Evolutionary conservation across 2,888 invertebrate genomes (phyloP).

Genomic region (Eueremaeus valkanovi): DNA sequence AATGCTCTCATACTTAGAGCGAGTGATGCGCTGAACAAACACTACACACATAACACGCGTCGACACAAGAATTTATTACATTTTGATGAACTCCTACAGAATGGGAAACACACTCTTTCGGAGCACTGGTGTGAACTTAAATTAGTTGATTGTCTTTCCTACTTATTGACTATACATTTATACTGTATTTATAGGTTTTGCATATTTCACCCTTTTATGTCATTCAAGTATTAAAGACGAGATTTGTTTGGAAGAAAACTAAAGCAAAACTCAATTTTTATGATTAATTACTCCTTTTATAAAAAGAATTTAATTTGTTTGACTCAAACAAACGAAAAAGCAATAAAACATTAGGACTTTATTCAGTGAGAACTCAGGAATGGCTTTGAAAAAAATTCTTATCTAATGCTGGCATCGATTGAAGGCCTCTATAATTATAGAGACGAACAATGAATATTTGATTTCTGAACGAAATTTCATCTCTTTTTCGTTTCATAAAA

Average conservation of each 20-base stretch:
- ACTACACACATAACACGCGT: slow-evolving; percentile 18
- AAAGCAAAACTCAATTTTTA: background rate
- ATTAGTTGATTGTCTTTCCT: slow-evolving; percentile 27
- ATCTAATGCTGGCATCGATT: background rate
- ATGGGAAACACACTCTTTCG: slow-evolving; percentile 10
- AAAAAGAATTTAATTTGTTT: slow-evolving; percentile 3
- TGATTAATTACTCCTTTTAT: background rate
- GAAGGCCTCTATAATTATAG: background rate
- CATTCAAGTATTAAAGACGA: background rate
- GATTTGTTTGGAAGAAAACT: no score
- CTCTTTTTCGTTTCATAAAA: no score
- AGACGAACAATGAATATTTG: background rate
- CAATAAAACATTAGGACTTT: no score
- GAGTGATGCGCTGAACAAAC: slow-evolving; percentile 31
- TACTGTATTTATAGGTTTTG: no score
- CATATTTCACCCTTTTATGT: background rate
- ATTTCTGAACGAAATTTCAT: background rate
- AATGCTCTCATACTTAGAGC: background rate
- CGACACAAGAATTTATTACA: slow-evolving; percentile 34
- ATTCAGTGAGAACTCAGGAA: background rate
- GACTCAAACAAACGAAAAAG: background rate
- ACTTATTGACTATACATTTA: background rate
- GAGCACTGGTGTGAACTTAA: background rate
- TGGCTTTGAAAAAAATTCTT: background rate
- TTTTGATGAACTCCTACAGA: slow-evolving; percentile 28